These are phyloP conservation scores for Saccostrea glomerata DNA, from an alignment of 1,140 invertebrate species.

Conservation along the genomic window DNA sequence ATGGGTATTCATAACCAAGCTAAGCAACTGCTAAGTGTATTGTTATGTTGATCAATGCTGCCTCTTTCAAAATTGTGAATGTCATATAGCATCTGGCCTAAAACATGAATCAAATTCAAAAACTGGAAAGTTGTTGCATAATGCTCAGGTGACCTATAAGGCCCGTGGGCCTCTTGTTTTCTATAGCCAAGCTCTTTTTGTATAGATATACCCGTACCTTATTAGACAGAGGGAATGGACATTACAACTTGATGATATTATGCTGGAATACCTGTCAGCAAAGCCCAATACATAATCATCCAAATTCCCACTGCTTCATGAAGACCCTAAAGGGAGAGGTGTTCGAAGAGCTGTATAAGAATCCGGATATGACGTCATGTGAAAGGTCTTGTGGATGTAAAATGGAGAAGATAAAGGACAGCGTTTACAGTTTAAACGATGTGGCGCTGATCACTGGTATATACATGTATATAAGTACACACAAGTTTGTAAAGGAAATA, in stretches of 20 bases:
- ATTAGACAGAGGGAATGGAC: slow-evolving; percentile 86
- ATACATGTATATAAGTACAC: not conserved
- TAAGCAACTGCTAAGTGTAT: too few species aligned
- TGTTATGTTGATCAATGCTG: too few species aligned
- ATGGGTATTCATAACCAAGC: too few species aligned
- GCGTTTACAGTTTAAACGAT: not conserved
- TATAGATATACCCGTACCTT: slow-evolving; percentile 74
- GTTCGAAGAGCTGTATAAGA: slow-evolving; percentile 83
- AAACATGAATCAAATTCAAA: too few species aligned
- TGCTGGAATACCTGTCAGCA: slow-evolving; percentile 98
- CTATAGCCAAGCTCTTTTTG: not conserved
- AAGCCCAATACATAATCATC: slow-evolving; percentile 98
- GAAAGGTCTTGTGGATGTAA: not conserved
- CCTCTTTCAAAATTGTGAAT: too few species aligned
- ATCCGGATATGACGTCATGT: slow-evolving; percentile 2
- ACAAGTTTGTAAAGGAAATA: too few species aligned
- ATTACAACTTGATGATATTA: slow-evolving; percentile 97
- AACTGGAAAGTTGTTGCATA: too few species aligned
- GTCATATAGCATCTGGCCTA: too few species aligned
- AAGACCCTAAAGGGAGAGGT: slow-evolving; percentile 86
- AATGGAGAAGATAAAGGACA: not conserved
- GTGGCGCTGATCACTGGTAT: not conserved
- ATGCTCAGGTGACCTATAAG: too few species aligned
- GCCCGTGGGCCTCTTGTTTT: too few species aligned
- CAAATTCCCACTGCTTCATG: slow-evolving; percentile 98